phyloP scores from a whole-genome alignment of 2,888 invertebrate species.

The Blera fallax region DNA sequence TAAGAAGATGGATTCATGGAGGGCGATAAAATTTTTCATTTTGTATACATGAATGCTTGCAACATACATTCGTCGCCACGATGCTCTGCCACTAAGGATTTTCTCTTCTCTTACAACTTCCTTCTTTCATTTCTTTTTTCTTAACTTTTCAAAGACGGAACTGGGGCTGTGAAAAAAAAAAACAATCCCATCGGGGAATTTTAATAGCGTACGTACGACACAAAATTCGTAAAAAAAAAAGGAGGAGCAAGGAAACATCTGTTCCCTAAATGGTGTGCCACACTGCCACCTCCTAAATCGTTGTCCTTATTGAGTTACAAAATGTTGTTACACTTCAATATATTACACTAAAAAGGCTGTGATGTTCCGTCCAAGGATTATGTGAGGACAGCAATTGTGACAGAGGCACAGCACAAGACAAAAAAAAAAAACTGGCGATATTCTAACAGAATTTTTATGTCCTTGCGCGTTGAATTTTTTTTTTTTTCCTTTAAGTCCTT shows the following conservation, averaged over 20 bases:
- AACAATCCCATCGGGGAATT: constrained; percentile 23
- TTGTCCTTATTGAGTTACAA: constrained; percentile 68
- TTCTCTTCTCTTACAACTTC: constrained; percentile 1
- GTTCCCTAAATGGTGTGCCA: constrained; percentile 61
- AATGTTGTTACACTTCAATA: constrained; percentile 67
- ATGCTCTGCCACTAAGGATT: constrained; percentile 43
- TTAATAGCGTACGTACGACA: constrained; percentile 33
- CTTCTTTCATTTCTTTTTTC: not conserved
- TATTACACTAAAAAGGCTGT: constrained; percentile 31
- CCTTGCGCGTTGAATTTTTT: constrained; percentile 11
- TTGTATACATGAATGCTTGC: constrained; percentile 55
- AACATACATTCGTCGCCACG: constrained; percentile 51
- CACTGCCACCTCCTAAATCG: constrained; percentile 46
- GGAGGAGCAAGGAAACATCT: constrained; percentile 42
- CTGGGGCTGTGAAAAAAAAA: not conserved
- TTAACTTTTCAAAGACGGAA: constrained; percentile 1
- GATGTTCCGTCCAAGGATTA: constrained; percentile 56
- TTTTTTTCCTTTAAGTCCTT: not conserved
- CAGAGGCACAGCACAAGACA: constrained; percentile 13
- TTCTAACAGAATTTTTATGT: constrained; percentile 44
- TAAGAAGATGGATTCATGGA: constrained; percentile 48
- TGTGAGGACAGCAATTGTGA: constrained; percentile 60
- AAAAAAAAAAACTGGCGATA: constrained; percentile 28
- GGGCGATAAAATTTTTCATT: constrained; percentile 37
- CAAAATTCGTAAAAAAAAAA: constrained; percentile 17